Evolutionary conservation across 1,140 invertebrate species (phyloP).

Genomic region (Heliothis subflexa): DNA sequence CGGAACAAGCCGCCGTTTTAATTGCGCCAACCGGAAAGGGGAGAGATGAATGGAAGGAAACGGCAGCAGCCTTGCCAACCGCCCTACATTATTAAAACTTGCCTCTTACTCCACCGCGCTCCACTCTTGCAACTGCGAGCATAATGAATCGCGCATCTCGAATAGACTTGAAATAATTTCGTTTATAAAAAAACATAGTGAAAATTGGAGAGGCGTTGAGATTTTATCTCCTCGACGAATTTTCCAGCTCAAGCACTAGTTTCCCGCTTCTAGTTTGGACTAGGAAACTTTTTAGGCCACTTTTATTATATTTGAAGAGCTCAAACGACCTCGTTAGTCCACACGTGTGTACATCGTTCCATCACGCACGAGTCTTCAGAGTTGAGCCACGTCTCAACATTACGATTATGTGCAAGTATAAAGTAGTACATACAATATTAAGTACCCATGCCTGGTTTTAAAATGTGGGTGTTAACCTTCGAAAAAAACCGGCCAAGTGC

Average conservation of each 20-base stretch:
- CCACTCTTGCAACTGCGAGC: conserved; percentile 66
- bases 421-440: conserved; percentile 1
- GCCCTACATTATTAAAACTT: conserved; percentile 84
- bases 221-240: conserved; percentile 42
- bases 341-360: conserved; percentile 37
- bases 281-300: conserved; percentile 41
- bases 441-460: neutral
- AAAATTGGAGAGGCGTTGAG: conserved; percentile 44
- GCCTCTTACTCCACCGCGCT: conserved; percentile 69
- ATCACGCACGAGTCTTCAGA: conserved; percentile 27
- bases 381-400: neutral
- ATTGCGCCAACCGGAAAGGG: conserved; percentile 83
- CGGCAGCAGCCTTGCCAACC: conserved; percentile 75
- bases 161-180: conserved; percentile 63
- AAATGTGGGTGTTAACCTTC: too few species aligned
- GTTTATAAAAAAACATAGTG: conserved; percentile 49
- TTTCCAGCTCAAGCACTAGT: conserved; percentile 31
- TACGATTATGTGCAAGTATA: neutral
- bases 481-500: too few species aligned
- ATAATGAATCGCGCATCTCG: conserved; percentile 67
- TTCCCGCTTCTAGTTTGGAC: conserved; percentile 38
- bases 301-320: conserved; percentile 46
- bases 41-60: conserved; percentile 84
- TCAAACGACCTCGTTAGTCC: conserved; percentile 47
- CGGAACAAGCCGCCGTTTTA: conserved; percentile 82